phyloP scores from a whole-genome alignment of 2,888 invertebrate species.

The Dusona sp. region DNA sequence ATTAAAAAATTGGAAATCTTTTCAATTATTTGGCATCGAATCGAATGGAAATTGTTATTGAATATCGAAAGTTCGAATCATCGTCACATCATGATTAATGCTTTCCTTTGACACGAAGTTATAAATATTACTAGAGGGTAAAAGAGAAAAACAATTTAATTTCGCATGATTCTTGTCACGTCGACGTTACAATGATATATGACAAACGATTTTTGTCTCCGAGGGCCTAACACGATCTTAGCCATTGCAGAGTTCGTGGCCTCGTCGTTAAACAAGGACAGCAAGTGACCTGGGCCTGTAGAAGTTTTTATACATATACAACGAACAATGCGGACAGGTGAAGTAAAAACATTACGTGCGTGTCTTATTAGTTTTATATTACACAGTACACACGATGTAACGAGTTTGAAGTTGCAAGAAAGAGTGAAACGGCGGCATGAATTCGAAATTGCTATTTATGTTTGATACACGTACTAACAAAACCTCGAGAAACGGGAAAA shows the following conservation, averaged over 20 bases:
- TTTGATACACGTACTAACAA: conserved; percentile 12
- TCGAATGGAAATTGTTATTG: background rate
- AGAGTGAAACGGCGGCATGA: conserved; percentile 44
- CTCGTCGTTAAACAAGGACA: conserved; percentile 48
- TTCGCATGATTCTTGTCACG: conserved; percentile 56
- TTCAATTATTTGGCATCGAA: background rate
- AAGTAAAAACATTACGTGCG: conserved; percentile 32
- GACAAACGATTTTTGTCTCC: conserved; percentile 36
- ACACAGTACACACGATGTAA: conserved; percentile 52
- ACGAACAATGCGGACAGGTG: conserved; percentile 36
- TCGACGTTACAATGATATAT: conserved; percentile 34
- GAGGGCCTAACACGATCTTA: conserved; percentile 26
- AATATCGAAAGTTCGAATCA: background rate
- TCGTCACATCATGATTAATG: background rate
- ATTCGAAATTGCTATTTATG: conserved; percentile 57
- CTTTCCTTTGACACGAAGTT: background rate
- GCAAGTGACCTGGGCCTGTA: background rate
- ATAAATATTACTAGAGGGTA: conserved; percentile 18
- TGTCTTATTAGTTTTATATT: conserved; percentile 38
- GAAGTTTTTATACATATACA: conserved; percentile 10
- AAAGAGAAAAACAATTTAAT: conserved; percentile 37
- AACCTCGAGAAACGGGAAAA: conserved; percentile 26
- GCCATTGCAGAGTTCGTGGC: conserved; percentile 43
- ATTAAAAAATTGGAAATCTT: background rate
- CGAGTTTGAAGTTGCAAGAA: conserved; percentile 49